These are phyloP conservation scores for Gymnothorax reevesii DNA, from an alignment of 2,797 vertebrate genomes.

Conservation along the genomic window DNA sequence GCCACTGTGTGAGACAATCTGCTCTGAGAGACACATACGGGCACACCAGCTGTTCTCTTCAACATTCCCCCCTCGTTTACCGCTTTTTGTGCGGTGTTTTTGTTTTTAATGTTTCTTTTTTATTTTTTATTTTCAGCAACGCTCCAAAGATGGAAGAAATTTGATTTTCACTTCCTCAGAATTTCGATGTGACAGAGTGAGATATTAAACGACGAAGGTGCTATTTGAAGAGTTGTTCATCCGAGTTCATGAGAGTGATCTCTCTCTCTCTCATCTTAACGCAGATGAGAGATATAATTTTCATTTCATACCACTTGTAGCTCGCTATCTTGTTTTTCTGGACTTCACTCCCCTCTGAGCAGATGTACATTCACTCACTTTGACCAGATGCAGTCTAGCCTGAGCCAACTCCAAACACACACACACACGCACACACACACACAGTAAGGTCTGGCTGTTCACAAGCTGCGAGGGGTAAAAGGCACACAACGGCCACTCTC, in stretches of 20 bases:
- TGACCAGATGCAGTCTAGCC: neutral
- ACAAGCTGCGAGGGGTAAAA: neutral
- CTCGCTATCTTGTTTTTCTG: neutral
- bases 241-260: neutral
- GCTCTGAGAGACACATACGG: constrained; percentile 10
- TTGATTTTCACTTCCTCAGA: neutral
- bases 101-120: neutral
- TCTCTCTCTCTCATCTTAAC: neutral
- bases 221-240: neutral
- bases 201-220: neutral
- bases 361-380: neutral
- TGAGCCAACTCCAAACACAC: neutral
- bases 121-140: neutral
- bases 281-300: too few species aligned
- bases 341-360: neutral
- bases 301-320: neutral
- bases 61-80: constrained; percentile 17
- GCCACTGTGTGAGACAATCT: constrained; percentile 18
- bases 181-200: neutral
- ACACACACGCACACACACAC: too few species aligned
- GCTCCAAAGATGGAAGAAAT: neutral
- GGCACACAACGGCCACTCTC: neutral
- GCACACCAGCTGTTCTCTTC: constrained; percentile 20
- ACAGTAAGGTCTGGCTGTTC: neutral
- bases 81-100: neutral